These are phyloP conservation scores for Trachythela sp. DNA, from an alignment of 64 coral and sea anemone genomes.

Conservation along the genomic window DNA sequence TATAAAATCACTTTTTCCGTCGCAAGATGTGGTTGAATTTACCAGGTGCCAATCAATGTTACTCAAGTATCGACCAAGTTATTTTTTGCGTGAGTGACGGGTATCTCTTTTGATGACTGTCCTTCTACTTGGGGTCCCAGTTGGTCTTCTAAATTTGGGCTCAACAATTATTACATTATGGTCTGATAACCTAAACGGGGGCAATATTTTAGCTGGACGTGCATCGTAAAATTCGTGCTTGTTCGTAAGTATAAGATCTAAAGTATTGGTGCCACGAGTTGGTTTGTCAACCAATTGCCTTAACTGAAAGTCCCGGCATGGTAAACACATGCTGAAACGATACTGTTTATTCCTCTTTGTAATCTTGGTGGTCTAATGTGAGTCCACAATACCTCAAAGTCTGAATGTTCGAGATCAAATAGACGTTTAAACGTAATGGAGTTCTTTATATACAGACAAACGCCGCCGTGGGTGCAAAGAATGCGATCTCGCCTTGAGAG, in stretches of 20 bases:
- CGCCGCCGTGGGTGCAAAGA: background rate
- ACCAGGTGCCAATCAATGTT: background rate
- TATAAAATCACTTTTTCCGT: background rate
- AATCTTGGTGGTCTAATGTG: conserved; percentile 4
- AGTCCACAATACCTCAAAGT: conserved; percentile 3
- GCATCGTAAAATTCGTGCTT: background rate
- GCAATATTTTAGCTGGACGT: background rate
- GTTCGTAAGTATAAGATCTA: conserved; percentile 19
- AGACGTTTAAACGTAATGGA: background rate
- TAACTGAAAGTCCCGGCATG: background rate
- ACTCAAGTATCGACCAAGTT: conserved; percentile 7
- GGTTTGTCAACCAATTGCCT: background rate
- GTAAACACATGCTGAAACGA: background rate
- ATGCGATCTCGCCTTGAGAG: background rate
- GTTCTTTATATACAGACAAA: background rate
- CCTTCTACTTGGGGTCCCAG: background rate
- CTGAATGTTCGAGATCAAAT: background rate
- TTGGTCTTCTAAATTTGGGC: background rate
- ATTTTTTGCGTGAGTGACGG: background rate
- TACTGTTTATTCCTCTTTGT: background rate
- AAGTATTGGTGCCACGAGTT: background rate
- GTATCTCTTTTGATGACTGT: conserved; percentile 4
- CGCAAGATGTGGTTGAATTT: background rate
- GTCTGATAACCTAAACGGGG: background rate
- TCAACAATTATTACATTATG: background rate